A percentile compares a stretch with the other conserved stretches of the same genome.
phyloP scores from a whole-genome alignment of 2,797 vertebrate genomes.

The Sorex maritimensis region DNA sequence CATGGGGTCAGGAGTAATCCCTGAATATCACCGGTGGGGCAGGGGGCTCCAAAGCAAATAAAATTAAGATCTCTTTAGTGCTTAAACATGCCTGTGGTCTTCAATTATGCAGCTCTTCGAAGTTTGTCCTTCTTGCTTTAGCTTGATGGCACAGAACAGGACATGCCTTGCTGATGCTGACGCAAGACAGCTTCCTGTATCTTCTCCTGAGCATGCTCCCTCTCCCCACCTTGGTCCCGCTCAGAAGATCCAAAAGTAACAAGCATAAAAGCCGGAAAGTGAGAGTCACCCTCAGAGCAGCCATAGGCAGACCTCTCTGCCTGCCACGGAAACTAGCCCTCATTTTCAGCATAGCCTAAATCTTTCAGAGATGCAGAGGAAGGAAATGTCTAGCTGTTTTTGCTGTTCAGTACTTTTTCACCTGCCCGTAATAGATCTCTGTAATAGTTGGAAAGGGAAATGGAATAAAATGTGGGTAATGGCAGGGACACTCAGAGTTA shows the following conservation, averaged over 20 bases:
- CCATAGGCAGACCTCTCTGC: not conserved
- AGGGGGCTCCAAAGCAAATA: too few species aligned
- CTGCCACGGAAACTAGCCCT: not conserved
- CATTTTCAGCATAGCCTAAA: conserved; percentile 36
- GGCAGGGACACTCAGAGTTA: conserved; percentile 62
- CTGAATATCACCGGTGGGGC: too few species aligned
- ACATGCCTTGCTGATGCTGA: not conserved
- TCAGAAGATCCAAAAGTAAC: not conserved
- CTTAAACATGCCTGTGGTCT: conserved; percentile 1
- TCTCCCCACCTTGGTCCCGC: not conserved
- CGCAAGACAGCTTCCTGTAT: not conserved
- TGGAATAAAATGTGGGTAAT: conserved; percentile 52
- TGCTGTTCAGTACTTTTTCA: not conserved
- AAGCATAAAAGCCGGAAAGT: not conserved
- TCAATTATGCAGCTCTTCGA: not conserved
- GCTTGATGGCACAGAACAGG: not conserved
- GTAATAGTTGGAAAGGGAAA: conserved; percentile 52
- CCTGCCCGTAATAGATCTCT: conserved; percentile 51
- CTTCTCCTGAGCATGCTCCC: accelerated
- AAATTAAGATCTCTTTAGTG: not conserved
- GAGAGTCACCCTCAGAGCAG: not conserved
- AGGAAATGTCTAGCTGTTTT: not conserved
- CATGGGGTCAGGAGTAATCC: too few species aligned
- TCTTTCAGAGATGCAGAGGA: conserved; percentile 15
- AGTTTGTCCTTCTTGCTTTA: conserved; percentile 11